Evolutionary conservation across 2,888 invertebrate species (phyloP), one percentile per base, ranked within the genome.

Genomic region (Dusona sp.): DNA sequence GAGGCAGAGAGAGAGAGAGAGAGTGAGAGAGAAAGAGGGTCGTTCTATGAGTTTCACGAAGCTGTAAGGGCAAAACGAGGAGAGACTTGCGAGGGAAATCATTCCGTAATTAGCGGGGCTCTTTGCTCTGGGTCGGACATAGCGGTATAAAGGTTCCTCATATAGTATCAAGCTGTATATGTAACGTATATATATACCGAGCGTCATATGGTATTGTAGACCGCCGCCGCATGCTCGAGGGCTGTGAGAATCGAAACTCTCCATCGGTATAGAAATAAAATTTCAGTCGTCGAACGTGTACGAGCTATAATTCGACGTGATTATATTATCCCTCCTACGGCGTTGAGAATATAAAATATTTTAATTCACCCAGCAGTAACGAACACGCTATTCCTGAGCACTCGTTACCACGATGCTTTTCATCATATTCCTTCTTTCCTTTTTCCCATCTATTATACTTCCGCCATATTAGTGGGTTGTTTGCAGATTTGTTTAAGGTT

Each of bases 121-220:
- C 80, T 70, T 80, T 86, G 80, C 86, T 86, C 86, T 86, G 80
- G 86, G 86, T 86, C 86, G 86, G 67, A 86, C 86, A 83, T 86
- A 86, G 86, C 86, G 86, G 86, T 86, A 83, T 61, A 80, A 78
- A 86, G 83, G 86, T 83, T 83, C 67, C 83, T 77, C 83, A 42
- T 75, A 25, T 73, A 83, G 57, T 81, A 45, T 82, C 42, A 38
- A 64, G 22, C 48, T 25, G 16, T 73, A 73, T 22, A 65, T 25
- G 38, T 67, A 67, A 61, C 45, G 29, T 67, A 22, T 51, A 80
- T 72, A 61, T 51, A 29, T 77, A 77, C 33, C 8, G 19, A 61
- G 22, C 54, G 54, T 57, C 75, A 61, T 54, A 73, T 65, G 73
- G 67, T 81, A 81, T 82, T 75, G 75, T 74, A 54, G 64, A 54